Conservation (phyloP, 2,797 vertebrate genomes). For the Lacerta agilis region DNA sequence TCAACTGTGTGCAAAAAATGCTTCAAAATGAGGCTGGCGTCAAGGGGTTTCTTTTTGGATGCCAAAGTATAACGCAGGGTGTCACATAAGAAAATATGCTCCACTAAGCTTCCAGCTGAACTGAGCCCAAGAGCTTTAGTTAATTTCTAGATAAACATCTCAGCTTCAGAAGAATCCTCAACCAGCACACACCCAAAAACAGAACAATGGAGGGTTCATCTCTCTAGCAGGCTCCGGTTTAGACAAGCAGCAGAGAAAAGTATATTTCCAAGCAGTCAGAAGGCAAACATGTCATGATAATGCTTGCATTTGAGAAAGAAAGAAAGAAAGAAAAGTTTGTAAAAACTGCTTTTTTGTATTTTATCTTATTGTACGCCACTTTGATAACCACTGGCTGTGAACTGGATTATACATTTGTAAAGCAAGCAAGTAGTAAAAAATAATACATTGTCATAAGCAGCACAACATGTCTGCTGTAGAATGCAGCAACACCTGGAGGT, state of each 20-base stretch:
- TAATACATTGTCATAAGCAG: too few species aligned
- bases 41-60: not conserved
- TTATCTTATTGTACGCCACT: too few species aligned
- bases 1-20: not conserved
- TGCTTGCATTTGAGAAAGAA: not conserved
- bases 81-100: slow-evolving; percentile 12
- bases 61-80: not conserved
- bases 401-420: too few species aligned
- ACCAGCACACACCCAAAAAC: slow-evolving; percentile 30
- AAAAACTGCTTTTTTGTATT: too few species aligned
- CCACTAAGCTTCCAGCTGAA: slow-evolving; percentile 12
- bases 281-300: slow-evolving; percentile 48
- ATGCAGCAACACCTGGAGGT: too few species aligned
- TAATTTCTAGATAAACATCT: slow-evolving; percentile 18
- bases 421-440: too few species aligned
- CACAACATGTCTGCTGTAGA: too few species aligned
- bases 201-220: slow-evolving; percentile 24
- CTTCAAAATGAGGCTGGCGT: not conserved
- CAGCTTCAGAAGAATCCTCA: not conserved
- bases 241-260: slow-evolving; percentile 19
- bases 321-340: too few species aligned
- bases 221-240: slow-evolving; percentile 52
- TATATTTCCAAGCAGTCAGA: slow-evolving; percentile 4
- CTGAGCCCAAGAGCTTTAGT: not conserved
- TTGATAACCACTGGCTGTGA: too few species aligned